These are phyloP conservation scores for Caradrina clavipalpis DNA, from an alignment of 2,888 invertebrate species.

Conservation along the genomic window DNA sequence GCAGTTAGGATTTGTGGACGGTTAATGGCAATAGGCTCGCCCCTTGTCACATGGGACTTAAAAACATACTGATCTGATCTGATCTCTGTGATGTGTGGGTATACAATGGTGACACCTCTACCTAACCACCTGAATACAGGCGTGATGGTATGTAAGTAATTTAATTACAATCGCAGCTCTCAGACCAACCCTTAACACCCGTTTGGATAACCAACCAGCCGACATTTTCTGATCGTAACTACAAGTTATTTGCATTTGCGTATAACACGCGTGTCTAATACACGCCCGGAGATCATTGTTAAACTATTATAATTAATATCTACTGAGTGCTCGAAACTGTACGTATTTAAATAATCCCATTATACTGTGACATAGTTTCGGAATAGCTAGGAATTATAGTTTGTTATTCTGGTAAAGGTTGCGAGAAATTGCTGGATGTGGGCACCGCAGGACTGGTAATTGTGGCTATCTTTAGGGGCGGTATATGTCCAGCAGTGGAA, in stretches of 20 bases:
- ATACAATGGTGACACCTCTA: too few species aligned
- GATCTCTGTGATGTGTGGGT: too few species aligned
- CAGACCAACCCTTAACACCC: constrained; percentile 30
- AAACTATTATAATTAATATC: constrained; percentile 54
- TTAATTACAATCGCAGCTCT: neutral
- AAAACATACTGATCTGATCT: too few species aligned
- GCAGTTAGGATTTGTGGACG: too few species aligned
- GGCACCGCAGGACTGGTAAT: too few species aligned
- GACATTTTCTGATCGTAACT: constrained; percentile 55
- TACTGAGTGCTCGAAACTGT: constrained; percentile 27
- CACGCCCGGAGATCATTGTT: constrained; percentile 42
- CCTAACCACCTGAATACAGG: too few species aligned
- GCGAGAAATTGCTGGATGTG: too few species aligned
- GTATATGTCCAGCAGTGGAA: too few species aligned
- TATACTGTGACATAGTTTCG: constrained; percentile 27
- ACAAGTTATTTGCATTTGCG: constrained; percentile 56
- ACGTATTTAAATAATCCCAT: constrained; percentile 49
- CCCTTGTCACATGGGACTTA: too few species aligned
- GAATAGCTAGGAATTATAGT: constrained; percentile 16
- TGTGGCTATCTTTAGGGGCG: too few species aligned
- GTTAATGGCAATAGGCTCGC: too few species aligned
- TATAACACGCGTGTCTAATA: constrained; percentile 51
- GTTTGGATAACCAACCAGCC: constrained; percentile 36
- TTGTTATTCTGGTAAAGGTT: neutral
- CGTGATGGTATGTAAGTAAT: too few species aligned